phyloP scores from a whole-genome alignment of 2,888 invertebrate genomes.

The Hemicrepidius hirtus region DNA sequence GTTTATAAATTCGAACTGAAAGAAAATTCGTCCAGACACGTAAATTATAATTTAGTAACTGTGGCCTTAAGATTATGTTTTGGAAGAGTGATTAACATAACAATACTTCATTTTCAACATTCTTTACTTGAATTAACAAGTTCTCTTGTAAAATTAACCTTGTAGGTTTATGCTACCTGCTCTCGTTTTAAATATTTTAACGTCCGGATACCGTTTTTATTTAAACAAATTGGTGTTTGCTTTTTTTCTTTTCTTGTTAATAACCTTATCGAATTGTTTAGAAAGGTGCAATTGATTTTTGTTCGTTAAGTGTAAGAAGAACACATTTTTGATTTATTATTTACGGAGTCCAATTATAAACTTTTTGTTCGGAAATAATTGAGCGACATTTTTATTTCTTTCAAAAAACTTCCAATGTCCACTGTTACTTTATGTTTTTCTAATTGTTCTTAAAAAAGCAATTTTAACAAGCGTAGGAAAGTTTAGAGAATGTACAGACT shows the following conservation, averaged over 20 bases:
- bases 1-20: slow-evolving; percentile 19
- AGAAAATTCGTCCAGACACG: neutral
- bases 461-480: neutral
- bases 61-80: slow-evolving; percentile 30
- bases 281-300: neutral
- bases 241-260: neutral
- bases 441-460: neutral
- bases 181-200: slow-evolving; percentile 15
- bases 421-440: too few relatives aligned
- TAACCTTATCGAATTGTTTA: slow-evolving; percentile 16
- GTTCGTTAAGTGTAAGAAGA: too few relatives aligned
- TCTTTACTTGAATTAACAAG: slow-evolving; percentile 23
- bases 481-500: slow-evolving; percentile 1
- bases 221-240: neutral
- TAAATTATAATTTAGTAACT: slow-evolving; percentile 19
- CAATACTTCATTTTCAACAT: slow-evolving; percentile 32
- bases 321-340: neutral
- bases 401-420: neutral
- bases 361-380: slow-evolving; percentile 5
- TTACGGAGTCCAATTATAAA: slow-evolving; percentile 3
- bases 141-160: slow-evolving; percentile 24
- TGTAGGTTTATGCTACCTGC: slow-evolving; percentile 27
- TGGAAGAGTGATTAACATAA: slow-evolving; percentile 31
- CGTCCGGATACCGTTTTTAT: slow-evolving; percentile 13
- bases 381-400: neutral